Evolutionary conservation across 2,113 vertebrate species (phyloP), one percentile per base, ranked within the genome.

Genomic region (Thunnus maccoyii): DNA sequence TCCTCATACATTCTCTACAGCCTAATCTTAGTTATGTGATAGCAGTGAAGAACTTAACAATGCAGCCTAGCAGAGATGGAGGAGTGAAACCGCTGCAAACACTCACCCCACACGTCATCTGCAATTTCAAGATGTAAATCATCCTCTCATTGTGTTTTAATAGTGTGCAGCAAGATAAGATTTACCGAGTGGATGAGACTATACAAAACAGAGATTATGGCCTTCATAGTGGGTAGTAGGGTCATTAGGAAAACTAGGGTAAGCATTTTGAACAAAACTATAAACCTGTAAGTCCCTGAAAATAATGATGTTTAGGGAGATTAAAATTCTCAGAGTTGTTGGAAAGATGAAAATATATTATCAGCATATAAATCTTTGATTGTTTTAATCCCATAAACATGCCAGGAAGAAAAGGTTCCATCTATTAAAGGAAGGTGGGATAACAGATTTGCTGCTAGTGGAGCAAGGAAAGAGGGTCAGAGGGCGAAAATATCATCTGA

Each of bases 11-110:
- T 75, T 51, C 54, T 27, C 1, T 14, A 64, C 61, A 44, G 52
- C 32, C 25, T 74, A 64, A 83, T 48, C 72, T 66, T 44, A 66
- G 60, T 57, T 77, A 61, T 61, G 27, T 61, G 74, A 65, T 54
- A 71, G 54, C 13, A 1, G 30, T 70, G 52, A 48, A 12, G 41
- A 72, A 52, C 72, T 57, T 47, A 2, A 51, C 54, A 27, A 60
- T 67, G 44, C 48, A 4, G 41, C 14, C 36, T 8, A n/a, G 46
- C 61, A 75, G 61, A 75, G 47, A 75, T 75, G 61, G 48, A 76
- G 62, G 76, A 83, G 74, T 47, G 64, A 82, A 57, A 41, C 65
- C 30, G n/a, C 63, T 22, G 66, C 52, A 66, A 60, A 41, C 32
- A 8, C 7, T 36, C 7, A 36, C 9, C 36, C 8, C 7, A 41